phyloP scores from a whole-genome alignment of 2,113 vertebrate genomes.

The Brevimyrus niger region DNA sequence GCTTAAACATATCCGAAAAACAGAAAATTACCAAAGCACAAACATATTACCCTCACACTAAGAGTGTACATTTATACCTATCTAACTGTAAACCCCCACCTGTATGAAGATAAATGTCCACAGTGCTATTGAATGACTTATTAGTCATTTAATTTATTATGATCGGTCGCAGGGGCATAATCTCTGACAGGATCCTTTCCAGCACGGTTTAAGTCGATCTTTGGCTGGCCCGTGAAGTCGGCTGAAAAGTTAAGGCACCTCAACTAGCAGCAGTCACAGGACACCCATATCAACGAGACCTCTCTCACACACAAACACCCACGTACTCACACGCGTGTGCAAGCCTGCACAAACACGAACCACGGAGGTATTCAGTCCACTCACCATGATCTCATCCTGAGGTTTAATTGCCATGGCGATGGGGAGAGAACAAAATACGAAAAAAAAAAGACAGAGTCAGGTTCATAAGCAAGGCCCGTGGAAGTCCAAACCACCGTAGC shows the following conservation, averaged over 20 bases:
- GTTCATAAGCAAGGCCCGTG: slow-evolving; percentile 17
- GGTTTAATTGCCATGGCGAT: slow-evolving; percentile 74
- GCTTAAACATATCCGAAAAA: neutral
- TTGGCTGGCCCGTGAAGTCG: neutral
- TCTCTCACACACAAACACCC: neutral
- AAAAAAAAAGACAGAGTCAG: slow-evolving; percentile 41
- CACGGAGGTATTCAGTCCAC: slow-evolving; percentile 51
- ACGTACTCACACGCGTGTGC: neutral
- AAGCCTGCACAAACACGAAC: neutral
- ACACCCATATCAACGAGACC: neutral
- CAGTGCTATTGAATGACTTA: neutral
- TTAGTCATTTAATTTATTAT: neutral
- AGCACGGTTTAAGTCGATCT: neutral
- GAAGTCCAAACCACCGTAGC: neutral
- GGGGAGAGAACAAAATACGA: slow-evolving; percentile 59
- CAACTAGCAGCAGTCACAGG: neutral
- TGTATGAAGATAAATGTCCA: neutral
- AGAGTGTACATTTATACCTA: neutral
- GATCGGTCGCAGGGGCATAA: too few species aligned
- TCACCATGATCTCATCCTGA: slow-evolving; percentile 87
- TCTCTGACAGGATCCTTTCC: neutral
- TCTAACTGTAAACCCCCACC: neutral
- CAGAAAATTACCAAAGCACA: neutral
- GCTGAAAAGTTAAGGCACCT: neutral
- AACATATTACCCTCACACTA: neutral